Evolutionary conservation across 2,113 vertebrate genomes (phyloP).

Genomic region (Psammodynastes pulverulentus): DNA sequence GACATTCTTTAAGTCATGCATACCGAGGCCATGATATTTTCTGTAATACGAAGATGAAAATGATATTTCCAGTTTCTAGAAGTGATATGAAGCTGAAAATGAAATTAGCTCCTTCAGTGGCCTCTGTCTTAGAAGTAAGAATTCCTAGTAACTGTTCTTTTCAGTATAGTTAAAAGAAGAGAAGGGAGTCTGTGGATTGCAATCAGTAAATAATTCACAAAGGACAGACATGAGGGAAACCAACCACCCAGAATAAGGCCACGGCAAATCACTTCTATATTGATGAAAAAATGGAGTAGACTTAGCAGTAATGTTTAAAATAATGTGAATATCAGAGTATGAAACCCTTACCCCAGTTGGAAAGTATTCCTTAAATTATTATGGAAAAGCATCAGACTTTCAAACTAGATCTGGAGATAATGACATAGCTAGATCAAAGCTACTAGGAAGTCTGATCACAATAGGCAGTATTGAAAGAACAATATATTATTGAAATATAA

Average conservation of each 20-base stretch:
- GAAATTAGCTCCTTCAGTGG: neutral
- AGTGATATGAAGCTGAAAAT: neutral
- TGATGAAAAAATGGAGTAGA: neutral
- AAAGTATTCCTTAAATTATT: neutral
- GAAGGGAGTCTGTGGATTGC: neutral
- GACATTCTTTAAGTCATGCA: too few species aligned
- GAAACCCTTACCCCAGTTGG: neutral
- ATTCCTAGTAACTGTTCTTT: neutral
- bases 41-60: too few species aligned
- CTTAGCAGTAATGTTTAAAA: neutral
- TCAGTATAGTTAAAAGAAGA: neutral
- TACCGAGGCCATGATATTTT: neutral
- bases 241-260: neutral
- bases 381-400: neutral
- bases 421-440: neutral
- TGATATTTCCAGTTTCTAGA: neutral
- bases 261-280: neutral
- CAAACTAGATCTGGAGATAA: neutral
- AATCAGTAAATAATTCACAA: neutral
- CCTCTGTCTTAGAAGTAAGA: neutral
- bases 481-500: neutral
- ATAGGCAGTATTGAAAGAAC: neutral
- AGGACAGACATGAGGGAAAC: neutral
- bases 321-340: neutral
- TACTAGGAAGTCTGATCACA: neutral